These are phyloP conservation scores for Meiosimyza decipiens DNA, from an alignment of 2,888 invertebrate genomes.

Conservation along the genomic window DNA sequence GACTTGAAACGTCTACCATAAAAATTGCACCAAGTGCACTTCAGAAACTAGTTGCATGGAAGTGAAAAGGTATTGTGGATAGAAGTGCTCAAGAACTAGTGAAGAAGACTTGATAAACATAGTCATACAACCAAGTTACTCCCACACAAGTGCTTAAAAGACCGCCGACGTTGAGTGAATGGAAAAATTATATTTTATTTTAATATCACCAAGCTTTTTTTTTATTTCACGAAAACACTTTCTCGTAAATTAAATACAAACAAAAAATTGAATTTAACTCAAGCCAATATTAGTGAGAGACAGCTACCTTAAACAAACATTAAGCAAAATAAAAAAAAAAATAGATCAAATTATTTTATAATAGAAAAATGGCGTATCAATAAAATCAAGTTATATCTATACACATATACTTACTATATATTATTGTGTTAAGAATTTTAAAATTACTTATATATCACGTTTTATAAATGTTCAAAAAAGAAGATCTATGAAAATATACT, in stretches of 20 bases:
- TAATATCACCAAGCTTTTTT: background rate
- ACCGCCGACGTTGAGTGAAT: no score
- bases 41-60: no score
- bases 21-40: no score
- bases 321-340: background rate
- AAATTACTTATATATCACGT: constrained; percentile 11
- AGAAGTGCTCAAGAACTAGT: no score
- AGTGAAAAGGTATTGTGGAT: no score
- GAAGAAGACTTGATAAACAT: no score
- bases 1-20: no score
- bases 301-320: constrained; percentile 20
- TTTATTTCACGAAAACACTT: background rate
- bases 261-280: background rate
- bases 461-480: constrained; percentile 6
- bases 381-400: constrained; percentile 1
- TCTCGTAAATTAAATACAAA: background rate
- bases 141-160: no score
- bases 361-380: background rate
- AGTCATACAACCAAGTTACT: no score
- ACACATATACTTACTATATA: constrained; percentile 1
- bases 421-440: background rate
- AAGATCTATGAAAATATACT: background rate
- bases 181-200: background rate
- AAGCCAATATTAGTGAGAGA: constrained; percentile 3
- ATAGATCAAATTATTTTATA: background rate